phyloP scores from a whole-genome alignment of 2,888 invertebrate species.

The Latheticus oryzae region DNA sequence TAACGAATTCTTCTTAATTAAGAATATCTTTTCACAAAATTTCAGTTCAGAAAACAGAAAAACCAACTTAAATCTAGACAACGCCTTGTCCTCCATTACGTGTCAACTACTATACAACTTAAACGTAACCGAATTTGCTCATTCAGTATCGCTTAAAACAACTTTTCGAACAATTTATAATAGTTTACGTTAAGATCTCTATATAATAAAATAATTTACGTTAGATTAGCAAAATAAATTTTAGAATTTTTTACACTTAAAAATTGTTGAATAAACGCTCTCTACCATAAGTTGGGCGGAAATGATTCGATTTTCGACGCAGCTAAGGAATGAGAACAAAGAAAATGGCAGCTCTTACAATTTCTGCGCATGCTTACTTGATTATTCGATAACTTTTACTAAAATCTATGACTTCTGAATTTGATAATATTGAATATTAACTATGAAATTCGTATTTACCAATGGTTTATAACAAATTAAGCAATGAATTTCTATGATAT shows the following conservation, averaged over 20 bases:
- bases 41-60: slow-evolving; percentile 22
- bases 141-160: slow-evolving; percentile 26
- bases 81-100: slow-evolving; percentile 44
- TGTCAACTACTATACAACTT: slow-evolving; percentile 31
- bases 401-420: too few relatives aligned
- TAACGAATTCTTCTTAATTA: slow-evolving; percentile 19
- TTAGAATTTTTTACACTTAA: slow-evolving; percentile 34
- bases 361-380: slow-evolving; percentile 22
- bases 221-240: slow-evolving; percentile 29
- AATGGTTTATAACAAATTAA: too few relatives aligned
- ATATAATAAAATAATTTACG: slow-evolving; percentile 28
- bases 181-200: slow-evolving; percentile 28
- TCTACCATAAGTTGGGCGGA: slow-evolving; percentile 55
- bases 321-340: slow-evolving; percentile 17
- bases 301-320: slow-evolving; percentile 49
- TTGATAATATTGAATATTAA: too few relatives aligned
- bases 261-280: slow-evolving; percentile 38
- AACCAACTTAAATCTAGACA: slow-evolving; percentile 31
- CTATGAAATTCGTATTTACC: too few relatives aligned
- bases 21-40: slow-evolving; percentile 23
- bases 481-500: too few relatives aligned
- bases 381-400: neutral
- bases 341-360: slow-evolving; percentile 28
- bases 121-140: slow-evolving; percentile 26
- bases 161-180: slow-evolving; percentile 38